phyloP scores from a whole-genome alignment of 2,113 vertebrate species.

The Chionis minor region DNA sequence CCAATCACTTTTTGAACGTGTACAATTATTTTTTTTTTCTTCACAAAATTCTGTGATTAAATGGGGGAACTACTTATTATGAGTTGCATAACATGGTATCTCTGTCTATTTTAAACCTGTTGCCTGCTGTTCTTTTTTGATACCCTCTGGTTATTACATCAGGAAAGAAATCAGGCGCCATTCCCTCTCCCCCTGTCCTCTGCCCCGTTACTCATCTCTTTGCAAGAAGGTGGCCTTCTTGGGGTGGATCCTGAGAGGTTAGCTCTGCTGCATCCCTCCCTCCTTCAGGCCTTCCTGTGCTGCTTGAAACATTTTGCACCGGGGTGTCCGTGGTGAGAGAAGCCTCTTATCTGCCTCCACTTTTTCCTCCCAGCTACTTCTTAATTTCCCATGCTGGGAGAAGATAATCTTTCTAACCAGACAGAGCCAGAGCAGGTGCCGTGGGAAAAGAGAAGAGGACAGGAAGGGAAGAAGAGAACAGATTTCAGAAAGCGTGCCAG shows the following conservation, averaged over 20 bases:
- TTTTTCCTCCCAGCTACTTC: background rate
- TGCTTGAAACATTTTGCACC: background rate
- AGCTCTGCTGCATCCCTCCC: background rate
- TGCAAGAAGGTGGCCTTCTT: background rate
- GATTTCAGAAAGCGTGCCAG: background rate
- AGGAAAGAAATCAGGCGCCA: background rate
- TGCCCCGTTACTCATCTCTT: background rate
- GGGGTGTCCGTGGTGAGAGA: background rate
- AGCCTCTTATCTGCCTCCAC: background rate
- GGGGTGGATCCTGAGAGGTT: background rate
- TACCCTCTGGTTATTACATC: background rate
- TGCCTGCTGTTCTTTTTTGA: background rate
- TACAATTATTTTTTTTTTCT: background rate
- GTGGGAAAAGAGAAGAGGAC: background rate
- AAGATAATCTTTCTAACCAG: background rate
- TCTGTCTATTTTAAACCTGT: background rate
- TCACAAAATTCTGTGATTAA: background rate
- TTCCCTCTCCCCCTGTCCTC: background rate
- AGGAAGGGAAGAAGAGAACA: background rate
- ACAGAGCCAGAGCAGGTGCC: background rate
- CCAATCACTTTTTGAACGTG: background rate
- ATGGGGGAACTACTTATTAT: background rate
- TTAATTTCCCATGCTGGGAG: background rate
- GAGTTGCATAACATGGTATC: background rate
- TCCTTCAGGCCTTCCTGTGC: background rate